Conservation (phyloP, 2,888 invertebrate species). For the Cylindroiulus punctatus region DNA sequence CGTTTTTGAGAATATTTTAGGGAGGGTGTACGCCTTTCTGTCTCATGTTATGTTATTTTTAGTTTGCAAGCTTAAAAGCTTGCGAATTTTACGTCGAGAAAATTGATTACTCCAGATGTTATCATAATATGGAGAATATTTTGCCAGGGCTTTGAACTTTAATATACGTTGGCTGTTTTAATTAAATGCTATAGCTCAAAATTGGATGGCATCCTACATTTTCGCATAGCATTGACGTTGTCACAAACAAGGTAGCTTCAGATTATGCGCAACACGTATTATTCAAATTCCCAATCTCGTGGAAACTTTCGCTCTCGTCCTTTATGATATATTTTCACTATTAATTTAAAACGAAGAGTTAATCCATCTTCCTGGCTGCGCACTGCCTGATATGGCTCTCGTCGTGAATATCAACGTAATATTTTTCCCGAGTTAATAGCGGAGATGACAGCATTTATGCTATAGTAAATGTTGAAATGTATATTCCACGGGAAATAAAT, state of each 20-base stretch:
- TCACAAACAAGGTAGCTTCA: neutral
- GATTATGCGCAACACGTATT: slow-evolving; percentile 34
- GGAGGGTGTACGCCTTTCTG: too few species aligned
- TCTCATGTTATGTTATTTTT: too few species aligned
- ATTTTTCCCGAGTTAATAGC: neutral
- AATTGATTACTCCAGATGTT: neutral
- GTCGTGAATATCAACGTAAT: neutral
- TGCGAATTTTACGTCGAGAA: neutral
- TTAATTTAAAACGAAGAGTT: neutral
- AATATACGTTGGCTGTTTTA: neutral
- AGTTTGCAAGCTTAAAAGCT: too few species aligned
- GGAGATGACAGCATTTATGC: neutral
- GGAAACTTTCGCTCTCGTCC: slow-evolving; percentile 5
- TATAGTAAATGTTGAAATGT: neutral
- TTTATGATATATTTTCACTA: neutral
- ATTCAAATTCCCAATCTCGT: slow-evolving; percentile 10
- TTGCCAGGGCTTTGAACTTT: neutral
- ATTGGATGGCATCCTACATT: neutral
- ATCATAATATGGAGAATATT: neutral
- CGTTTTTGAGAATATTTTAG: too few species aligned
- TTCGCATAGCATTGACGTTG: neutral
- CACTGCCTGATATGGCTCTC: neutral
- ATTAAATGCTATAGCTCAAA: neutral
- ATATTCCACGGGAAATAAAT: neutral
- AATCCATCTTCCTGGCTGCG: slow-evolving; percentile 34